Evolutionary conservation across 2,113 vertebrate species (phyloP).

Genomic region (Chaetodon auriga): DNA sequence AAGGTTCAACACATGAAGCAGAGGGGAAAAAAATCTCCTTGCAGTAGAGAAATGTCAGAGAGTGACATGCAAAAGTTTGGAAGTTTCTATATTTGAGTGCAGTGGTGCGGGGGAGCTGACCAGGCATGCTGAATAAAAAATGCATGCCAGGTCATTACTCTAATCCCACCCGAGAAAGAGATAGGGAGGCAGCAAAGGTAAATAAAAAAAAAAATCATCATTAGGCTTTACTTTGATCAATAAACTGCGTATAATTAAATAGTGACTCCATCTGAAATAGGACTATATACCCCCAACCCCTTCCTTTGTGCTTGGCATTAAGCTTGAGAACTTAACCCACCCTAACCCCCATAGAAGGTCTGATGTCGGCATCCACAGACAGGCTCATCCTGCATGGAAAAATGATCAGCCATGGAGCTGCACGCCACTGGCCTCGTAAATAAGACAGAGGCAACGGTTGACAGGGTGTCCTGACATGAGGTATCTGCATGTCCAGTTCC

Average conservation of each 20-base stretch:
- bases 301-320: constrained; percentile 29
- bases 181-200: constrained; percentile 25
- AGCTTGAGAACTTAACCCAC: constrained; percentile 19
- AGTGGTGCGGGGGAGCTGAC: constrained; percentile 9
- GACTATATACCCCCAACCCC: neutral
- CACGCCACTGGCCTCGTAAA: constrained; percentile 80
- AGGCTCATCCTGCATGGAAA: constrained; percentile 80
- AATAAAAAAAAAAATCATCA: constrained; percentile 29
- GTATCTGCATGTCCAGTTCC: constrained; percentile 72
- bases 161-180: constrained; percentile 40
- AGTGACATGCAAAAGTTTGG: constrained; percentile 23
- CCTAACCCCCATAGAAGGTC: neutral
- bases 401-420: constrained; percentile 81
- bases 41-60: constrained; percentile 21
- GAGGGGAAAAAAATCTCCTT: constrained; percentile 11
- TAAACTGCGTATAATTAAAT: constrained; percentile 55
- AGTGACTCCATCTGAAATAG: constrained; percentile 4
- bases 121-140: constrained; percentile 45
- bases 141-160: constrained; percentile 50
- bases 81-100: constrained; percentile 26
- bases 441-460: constrained; percentile 78
- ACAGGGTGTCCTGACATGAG: constrained; percentile 79
- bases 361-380: constrained; percentile 39
- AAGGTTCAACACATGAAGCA: constrained; percentile 9
- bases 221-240: constrained; percentile 50